Base-by-base conservation (phyloP, 2,797 vertebrate genomes). In the Melanogrammus aeglefinus region DNA sequence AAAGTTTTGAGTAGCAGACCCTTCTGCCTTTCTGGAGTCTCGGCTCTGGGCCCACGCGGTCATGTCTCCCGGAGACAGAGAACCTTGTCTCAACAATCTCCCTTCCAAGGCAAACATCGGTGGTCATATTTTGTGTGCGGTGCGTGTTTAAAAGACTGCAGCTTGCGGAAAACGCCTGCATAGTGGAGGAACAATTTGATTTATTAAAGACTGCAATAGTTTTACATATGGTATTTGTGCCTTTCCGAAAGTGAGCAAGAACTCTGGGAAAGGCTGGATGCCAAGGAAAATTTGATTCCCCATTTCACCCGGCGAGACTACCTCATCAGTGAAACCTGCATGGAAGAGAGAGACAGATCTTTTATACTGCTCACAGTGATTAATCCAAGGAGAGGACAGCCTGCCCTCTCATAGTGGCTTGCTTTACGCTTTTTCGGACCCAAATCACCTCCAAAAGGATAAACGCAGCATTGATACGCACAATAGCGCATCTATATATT, bases 271-370 rank as follows among this genome's bases (percentile, higher is more conserved):
- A 44, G 13, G 41, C 9, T 10, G 41, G 41, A 44, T 12, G 87
- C 90, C 92, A 93, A 93, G 76, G 84, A 84, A 92, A 94, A 94
- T 82, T 93, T 80, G 76, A 90, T 90, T 89, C 86, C 86, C 81
- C 82, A 82, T 88, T 89, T 91, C 80, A 80, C 63, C 35, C 72
- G 81, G 84, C 86, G 86, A 77, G 86, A 89, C 86, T 85, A 91
- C 91, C 92, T 93, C 86, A 93, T 94, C 91, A 92, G 87, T 16
- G 47, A 51, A 16, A 21, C 1, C 82, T 92, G 88, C 90, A 79
- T 74, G n/a, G 82, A 77, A 76, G 79, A 2, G 31, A 70, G 88
- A 85, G 90, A 91, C 84, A 85, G 87, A 86, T 21, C 47, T 85
- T 81, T 79, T 86, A 31, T 75, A 80, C 75, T 81, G 80, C 80